Base-by-base conservation (phyloP, 2,888 invertebrate species). In the Erynnis tages region DNA sequence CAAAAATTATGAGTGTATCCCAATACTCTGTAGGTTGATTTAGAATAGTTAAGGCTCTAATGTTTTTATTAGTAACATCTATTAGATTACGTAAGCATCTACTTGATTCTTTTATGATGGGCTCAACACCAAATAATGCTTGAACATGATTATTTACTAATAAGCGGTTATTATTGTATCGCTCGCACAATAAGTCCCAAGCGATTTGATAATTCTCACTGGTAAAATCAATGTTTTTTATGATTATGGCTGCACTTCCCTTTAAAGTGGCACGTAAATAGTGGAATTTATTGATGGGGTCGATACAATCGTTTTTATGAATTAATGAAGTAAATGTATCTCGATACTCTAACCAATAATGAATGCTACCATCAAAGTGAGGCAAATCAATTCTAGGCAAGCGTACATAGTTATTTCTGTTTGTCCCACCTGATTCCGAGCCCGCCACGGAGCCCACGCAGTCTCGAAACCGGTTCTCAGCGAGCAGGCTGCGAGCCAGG, bases 321-420 rank as follows among this genome's bases (percentile, higher is more conserved):
- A 56, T 56, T 25, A 56, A 40, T 16, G 54, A 55, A 14, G 17
- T 7, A 29, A 27, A 54, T 5, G 54, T 58, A 32, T 56, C 53
- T 32, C 46, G 47, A 46, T 38, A 56, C 14, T 56, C 55, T 2
- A 58, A 32, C 58, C 56, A 57, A 25, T 46, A n/a, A 13, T 55
- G 55, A 54, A 10, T 8, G 40, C 16, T 23, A 23, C 58, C 58
- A 29, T 43, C 21, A 45, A 56, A 58, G 7, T 41, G 14, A 16
- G 54, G 54, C 27, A 58, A 44, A 45, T 54, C 53, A 37, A 58
- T 56, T 56, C 55, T 58, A 7, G 58, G 55, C 17, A 56, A 45
- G 4, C 44, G 38, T 29, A 57, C 35, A 11, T 3, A 23, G 19
- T 38, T 48, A 32, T 19, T 34, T 41, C 8, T 29, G 37, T 47